Conservation (phyloP, 2,113 vertebrate species). For the Phycodurus eques region DNA sequence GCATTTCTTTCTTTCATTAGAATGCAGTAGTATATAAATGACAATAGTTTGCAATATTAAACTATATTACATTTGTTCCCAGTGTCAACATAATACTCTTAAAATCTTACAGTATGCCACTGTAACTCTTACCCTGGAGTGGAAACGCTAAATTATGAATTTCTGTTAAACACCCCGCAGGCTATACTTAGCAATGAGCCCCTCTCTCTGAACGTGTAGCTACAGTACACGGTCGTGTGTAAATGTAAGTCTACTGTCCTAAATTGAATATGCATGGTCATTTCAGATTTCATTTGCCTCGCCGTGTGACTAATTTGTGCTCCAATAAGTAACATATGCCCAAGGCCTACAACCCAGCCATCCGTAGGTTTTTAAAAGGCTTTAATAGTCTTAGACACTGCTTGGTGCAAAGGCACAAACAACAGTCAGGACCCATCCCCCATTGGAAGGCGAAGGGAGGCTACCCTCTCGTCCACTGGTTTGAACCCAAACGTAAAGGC, state of each 20-base stretch:
- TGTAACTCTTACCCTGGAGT: conserved; percentile 30
- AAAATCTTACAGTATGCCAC: conserved; percentile 35
- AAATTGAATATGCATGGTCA: conserved; percentile 68
- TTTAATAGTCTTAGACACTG: conserved; percentile 32
- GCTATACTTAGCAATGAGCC: conserved; percentile 32
- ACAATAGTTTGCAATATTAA: not conserved
- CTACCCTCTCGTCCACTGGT: too few relatives aligned
- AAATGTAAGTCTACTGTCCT: conserved; percentile 40
- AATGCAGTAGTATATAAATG: not conserved
- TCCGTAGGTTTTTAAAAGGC: conserved; percentile 45
- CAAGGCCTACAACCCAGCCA: conserved; percentile 39
- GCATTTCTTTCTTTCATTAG: not conserved
- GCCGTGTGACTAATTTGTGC: conserved; percentile 62
- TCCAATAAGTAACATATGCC: conserved; percentile 64
- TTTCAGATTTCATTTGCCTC: conserved; percentile 65
- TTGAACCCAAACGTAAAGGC: too few relatives aligned
- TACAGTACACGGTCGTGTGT: conserved; percentile 20
- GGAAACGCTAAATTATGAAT: conserved; percentile 47
- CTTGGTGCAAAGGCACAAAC: too few relatives aligned
- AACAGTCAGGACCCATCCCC: too few relatives aligned
- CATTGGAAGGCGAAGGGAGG: too few relatives aligned
- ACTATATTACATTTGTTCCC: conserved; percentile 21
- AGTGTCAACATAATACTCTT: conserved; percentile 35
- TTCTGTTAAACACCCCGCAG: conserved; percentile 46
- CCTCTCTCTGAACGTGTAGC: conserved; percentile 22